A percentile compares a stretch with the other conserved stretches of the same genome.
phyloP scores from a whole-genome alignment of 2,888 invertebrate species.

The Hipparchia semele region DNA sequence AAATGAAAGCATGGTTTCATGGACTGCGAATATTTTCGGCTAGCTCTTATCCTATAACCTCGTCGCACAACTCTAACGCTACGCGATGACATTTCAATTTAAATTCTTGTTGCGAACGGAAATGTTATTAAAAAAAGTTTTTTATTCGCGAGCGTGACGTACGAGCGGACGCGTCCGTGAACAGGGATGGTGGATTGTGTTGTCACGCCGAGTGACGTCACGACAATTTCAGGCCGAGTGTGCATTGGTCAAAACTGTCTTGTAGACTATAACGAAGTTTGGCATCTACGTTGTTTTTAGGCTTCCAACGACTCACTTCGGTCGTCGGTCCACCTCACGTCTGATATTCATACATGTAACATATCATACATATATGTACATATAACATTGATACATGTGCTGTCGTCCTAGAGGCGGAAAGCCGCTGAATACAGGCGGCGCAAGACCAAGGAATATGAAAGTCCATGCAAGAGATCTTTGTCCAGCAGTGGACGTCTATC shows the following conservation, averaged over 20 bases:
- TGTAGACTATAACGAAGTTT: too few relatives aligned
- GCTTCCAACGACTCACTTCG: too few relatives aligned
- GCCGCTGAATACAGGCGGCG: too few relatives aligned
- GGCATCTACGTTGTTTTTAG: too few relatives aligned
- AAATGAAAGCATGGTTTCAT: background rate
- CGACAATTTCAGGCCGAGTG: background rate
- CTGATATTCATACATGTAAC: too few relatives aligned
- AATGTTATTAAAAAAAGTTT: constrained; percentile 43
- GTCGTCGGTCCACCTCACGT: too few relatives aligned
- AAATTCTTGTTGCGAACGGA: constrained; percentile 58
- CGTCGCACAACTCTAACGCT: constrained; percentile 57
- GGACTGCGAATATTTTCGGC: background rate
- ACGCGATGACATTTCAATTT: constrained; percentile 80
- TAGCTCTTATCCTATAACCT: constrained; percentile 43
- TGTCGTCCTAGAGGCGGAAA: too few relatives aligned
- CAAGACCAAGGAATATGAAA: too few relatives aligned
- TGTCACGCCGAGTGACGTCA: constrained; percentile 4
- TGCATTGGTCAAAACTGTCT: constrained; percentile 10
- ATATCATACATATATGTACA: too few relatives aligned
- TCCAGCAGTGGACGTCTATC: too few relatives aligned
- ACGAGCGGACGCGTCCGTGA: constrained; percentile 5
- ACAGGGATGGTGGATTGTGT: constrained; percentile 8
- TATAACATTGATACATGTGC: too few relatives aligned
- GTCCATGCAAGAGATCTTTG: too few relatives aligned
- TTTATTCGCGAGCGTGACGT: constrained; percentile 25